Percentiles rank a stretch among this genome's conserved stretches.
These are phyloP conservation scores for Melinaea marsaeus DNA, from an alignment of 2,888 invertebrate species.

Conservation along the genomic window DNA sequence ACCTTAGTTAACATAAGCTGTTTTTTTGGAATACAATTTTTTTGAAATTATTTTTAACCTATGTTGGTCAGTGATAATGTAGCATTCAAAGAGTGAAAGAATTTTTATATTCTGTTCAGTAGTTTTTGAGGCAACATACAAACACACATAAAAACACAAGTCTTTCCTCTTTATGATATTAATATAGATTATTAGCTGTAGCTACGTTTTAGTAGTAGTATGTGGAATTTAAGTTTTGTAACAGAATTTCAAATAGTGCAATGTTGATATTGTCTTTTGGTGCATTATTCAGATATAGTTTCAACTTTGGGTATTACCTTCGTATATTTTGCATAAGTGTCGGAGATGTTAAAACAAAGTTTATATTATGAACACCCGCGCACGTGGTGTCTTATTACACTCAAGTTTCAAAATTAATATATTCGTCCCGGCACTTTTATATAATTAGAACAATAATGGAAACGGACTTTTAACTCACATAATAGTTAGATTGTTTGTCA, in stretches of 20 bases:
- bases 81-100: too few relatives aligned
- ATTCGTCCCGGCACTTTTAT: background rate
- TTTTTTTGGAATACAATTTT: too few relatives aligned
- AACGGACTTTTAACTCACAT: background rate
- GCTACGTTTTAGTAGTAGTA: too few relatives aligned
- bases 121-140: too few relatives aligned
- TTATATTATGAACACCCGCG: slow-evolving; percentile 23
- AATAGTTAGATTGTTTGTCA: background rate
- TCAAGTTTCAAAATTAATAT: slow-evolving; percentile 12
- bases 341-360: slow-evolving; percentile 19
- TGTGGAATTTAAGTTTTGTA: background rate
- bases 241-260: background rate
- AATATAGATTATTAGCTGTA: too few relatives aligned
- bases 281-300: slow-evolving; percentile 15
- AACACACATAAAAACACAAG: too few relatives aligned
- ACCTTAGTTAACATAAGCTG: too few relatives aligned
- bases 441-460: background rate
- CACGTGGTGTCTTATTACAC: slow-evolving; percentile 17
- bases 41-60: too few relatives aligned
- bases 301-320: slow-evolving; percentile 26
- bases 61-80: too few relatives aligned
- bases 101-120: too few relatives aligned
- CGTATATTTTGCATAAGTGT: slow-evolving; percentile 16
- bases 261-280: background rate
- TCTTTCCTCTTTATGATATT: too few relatives aligned